Base-by-base conservation (phyloP, 2,797 vertebrate genomes). In the Echiichthys vipera region DNA sequence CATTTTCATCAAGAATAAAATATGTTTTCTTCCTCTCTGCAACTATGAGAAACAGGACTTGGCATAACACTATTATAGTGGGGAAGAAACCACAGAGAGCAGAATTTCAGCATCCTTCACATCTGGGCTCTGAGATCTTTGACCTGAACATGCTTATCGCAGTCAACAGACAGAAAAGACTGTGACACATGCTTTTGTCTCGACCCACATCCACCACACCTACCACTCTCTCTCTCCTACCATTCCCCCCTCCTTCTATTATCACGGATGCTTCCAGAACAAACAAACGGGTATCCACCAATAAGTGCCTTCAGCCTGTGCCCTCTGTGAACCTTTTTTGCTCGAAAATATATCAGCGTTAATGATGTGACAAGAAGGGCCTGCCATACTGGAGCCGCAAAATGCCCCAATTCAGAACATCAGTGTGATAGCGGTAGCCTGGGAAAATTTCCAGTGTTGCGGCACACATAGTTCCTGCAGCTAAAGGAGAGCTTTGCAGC, bases 151-250 rank as follows among this genome's bases (percentile, higher is more conserved):
- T 49, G 58, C 86, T 93, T 92, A 94, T 93, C 84, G 42, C 84
- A 63, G 72, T 86, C 77, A 68, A 81, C 91, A 91, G 90, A 81
- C 88, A 79, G 81, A 66, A 45, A 84, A 68, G 78, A 87, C 67
- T 66, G 68, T 81, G 88, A 90, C 88, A 87, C 64, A 55, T 61
- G 84, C 88, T 90, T 91, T 91, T 89, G 85, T 92, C 71, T 88
- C 88, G 70, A 39, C 84, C 85, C 78, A 86, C 84, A n/a, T 88
- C 74, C 67, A 58, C 51, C 62, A 79, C 78, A 81, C 69, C 77
- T 50, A 77, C 75, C 36, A 9, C 61, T 69, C 49, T 56, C 36
- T 29, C 36, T 20, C 47, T 59, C 25, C 1, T 43, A 24, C 45
- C 43, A 24, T 20, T 7, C 2, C 11, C 13, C 3, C 22, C 6